Base-by-base conservation (phyloP, 2,113 vertebrate genomes). In the Megaleporinus macrocephalus region DNA sequence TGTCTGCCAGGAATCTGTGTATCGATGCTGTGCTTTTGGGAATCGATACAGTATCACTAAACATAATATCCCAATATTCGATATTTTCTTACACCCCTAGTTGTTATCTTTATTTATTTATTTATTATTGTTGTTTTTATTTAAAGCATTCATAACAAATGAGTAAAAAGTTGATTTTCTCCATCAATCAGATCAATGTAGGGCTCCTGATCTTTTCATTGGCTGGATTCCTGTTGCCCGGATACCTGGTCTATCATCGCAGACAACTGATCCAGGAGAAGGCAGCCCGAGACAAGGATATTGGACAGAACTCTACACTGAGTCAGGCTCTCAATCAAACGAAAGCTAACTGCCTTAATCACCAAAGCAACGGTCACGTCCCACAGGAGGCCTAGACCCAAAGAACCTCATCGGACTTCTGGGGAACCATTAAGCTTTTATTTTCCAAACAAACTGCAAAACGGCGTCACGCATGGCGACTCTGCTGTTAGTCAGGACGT, bases 191-290 rank as follows among this genome's bases (percentile, higher is more conserved):
- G 93, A 94, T 95, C 84, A 94, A 94, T 80, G 5, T 96, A 18
- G 86, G 93, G 16, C 92, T 96, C 83, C 90, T 96, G 79, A 76
- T 96, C 61, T 81, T 91, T 83, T 96, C 96, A 0, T 29, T 96
- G 6, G 55, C 90, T 33, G 95, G 95, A 30, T 97, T 96, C 89
- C 86, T 96, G 86, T 89, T 96, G 73, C 96, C 96, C 0, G 92
- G 87, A 63, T 97, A 96, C 90, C 93, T 96, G 85, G 92, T 92
- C 86, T 93, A 91, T 88, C 94, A 93, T 85, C 91, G 94, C n/a
- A 72, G 82, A 74, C 55, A 72, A 29, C 90, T 96, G 69, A 14
- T 81, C 62, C 88, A 36, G 75, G 84, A 91, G 78, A 90, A 89
- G 78, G 78, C 24, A 4, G 79, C 14, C 2, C 85, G 59, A 80